Evolutionary conservation across 2,888 invertebrate species (phyloP), one percentile per base, ranked within the genome.

Genomic region (Invenusta paracnida): DNA sequence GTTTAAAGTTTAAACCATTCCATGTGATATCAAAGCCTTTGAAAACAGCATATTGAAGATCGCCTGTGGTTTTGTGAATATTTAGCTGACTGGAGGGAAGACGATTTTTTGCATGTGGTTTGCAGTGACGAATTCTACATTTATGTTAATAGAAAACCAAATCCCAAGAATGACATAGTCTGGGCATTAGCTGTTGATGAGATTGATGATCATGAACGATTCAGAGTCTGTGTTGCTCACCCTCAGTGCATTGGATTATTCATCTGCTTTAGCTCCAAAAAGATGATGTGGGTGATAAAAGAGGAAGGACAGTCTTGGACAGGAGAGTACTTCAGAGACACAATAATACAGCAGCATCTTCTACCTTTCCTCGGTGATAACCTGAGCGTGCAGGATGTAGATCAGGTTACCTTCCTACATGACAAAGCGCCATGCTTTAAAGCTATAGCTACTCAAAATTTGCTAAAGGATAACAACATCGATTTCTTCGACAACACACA

Each of bases 31-130:
- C 2, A 79, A 79, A 79, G 28, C 79, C 79, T 2, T 79, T 25
- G 2, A 79, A 79, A 79, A 79, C 79, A 11, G 79, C 28, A 11
- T 5, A 79, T 2, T 25, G 79, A 79, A 79, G n/a, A 79, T 79
- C 79, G 79, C 2, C n/a, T 27, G n/a, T 79, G 79, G 79, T 79
- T 79, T 27, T 79, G 79, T 27, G 79, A 79, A 79, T 79, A 79
- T n/a, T n/a, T 79, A 25, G n/a, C 2, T 11, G 11, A 11, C n/a
- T 79, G 79, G 79, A n/a, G 5, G 5, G 79, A 79, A 79, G 79
- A 79, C 28, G 79, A 79, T 79, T 79, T 79, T n/a, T 5, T 5
- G 5, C 79, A 79, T 79, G 11, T 79, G 2, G 79, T n/a, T 11
- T 48, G 48, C 17, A 48, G 48, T 17, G 48, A 48, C 17, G 48